These are phyloP conservation scores for Scarus forsteni DNA, from an alignment of 2,797 vertebrate species.

Conservation along the genomic window DNA sequence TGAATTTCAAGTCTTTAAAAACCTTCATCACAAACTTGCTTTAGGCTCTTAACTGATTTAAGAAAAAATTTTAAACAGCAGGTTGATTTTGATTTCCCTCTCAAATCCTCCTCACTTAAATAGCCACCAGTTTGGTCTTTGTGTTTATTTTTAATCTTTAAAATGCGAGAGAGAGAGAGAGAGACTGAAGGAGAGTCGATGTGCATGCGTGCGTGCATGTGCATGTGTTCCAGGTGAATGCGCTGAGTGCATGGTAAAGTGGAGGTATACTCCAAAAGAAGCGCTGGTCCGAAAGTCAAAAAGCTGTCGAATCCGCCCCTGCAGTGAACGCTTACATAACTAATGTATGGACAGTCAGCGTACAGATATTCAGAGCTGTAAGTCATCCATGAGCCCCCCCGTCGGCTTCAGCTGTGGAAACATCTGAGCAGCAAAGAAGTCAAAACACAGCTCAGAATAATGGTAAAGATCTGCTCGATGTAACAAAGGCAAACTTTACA, in stretches of 20 bases:
- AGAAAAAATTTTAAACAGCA: neutral
- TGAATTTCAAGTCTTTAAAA: no score
- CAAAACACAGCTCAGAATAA: no score
- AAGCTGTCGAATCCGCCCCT: slow-evolving; percentile 6
- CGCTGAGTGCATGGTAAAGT: slow-evolving; percentile 71
- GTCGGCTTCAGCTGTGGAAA: slow-evolving; percentile 6
- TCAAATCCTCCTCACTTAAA: slow-evolving; percentile 2
- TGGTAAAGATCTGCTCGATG: no score
- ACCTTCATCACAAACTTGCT: neutral
- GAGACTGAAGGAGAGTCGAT: slow-evolving; percentile 51
- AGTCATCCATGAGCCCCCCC: slow-evolving; percentile 1
- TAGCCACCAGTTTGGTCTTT: slow-evolving; percentile 18
- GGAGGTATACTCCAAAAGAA: slow-evolving; percentile 72
- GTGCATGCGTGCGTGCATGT: slow-evolving; percentile 81
- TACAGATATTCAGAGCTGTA: neutral
- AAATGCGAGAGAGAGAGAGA: slow-evolving; percentile 19
- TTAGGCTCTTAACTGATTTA: neutral
- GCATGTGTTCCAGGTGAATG: slow-evolving; percentile 77
- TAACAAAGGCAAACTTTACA: no score
- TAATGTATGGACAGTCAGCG: neutral
- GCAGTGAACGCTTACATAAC: neutral
- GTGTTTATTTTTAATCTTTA: slow-evolving; percentile 25
- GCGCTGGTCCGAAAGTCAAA: slow-evolving; percentile 33
- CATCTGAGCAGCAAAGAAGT: slow-evolving; percentile 1
- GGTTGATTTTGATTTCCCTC: neutral